These are phyloP conservation scores for Ancistrus triradiatus DNA, from an alignment of 2,113 vertebrate genomes.

Conservation along the genomic window DNA sequence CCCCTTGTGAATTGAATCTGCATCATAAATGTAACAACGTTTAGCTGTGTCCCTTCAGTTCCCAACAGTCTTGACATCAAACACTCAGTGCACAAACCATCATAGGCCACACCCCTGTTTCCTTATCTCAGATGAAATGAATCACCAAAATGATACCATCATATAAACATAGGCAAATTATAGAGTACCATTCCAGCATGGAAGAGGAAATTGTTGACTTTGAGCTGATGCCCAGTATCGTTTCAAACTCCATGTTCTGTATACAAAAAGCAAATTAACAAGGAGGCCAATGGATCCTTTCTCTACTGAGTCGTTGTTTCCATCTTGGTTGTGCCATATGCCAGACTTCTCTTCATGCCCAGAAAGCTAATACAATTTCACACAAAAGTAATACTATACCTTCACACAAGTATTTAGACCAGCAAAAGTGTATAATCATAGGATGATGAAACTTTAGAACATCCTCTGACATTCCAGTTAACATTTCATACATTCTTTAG, in stretches of 20 bases:
- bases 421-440: too few species aligned
- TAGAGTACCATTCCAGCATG: slow-evolving; percentile 35
- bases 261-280: slow-evolving; percentile 37
- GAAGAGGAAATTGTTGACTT: slow-evolving; percentile 51
- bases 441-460: too few species aligned
- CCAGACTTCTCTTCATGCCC: neutral
- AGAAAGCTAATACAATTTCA: too few species aligned
- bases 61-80: slow-evolving; percentile 36
- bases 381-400: too few species aligned
- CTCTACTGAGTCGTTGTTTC: slow-evolving; percentile 14
- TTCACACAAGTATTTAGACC: too few species aligned
- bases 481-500: too few species aligned
- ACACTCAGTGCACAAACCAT: slow-evolving; percentile 24
- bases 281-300: slow-evolving; percentile 17
- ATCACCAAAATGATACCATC: slow-evolving; percentile 44
- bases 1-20: slow-evolving; percentile 29
- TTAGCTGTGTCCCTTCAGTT: slow-evolving; percentile 17
- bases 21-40: slow-evolving; percentile 13
- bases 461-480: too few species aligned
- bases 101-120: slow-evolving; percentile 36
- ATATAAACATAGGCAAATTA: slow-evolving; percentile 50
- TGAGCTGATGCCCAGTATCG: slow-evolving; percentile 30
- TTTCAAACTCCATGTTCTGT: slow-evolving; percentile 35
- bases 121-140: slow-evolving; percentile 31
- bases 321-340: neutral